Evolutionary conservation across 2,797 vertebrate species (phyloP).

Genomic region (Accipiter fasciatus): DNA sequence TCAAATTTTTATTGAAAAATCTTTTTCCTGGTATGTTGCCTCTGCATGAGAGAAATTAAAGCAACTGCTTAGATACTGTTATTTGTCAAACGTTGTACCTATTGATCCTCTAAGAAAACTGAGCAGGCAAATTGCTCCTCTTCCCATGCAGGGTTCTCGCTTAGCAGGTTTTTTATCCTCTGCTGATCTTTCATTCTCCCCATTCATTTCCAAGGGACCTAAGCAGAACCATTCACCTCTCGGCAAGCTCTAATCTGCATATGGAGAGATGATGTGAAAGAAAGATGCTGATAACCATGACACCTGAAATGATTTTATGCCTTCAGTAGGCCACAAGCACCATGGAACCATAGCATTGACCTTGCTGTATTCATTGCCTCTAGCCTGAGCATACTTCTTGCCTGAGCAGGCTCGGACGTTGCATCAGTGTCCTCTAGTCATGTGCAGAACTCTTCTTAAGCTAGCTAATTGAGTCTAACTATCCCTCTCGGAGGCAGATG

Average conservation of each 20-base stretch:
- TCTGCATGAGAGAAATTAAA: neutral
- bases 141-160: neutral
- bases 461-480: constrained; percentile 5
- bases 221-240: neutral
- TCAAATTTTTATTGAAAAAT: neutral
- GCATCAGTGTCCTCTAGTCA: neutral
- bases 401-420: neutral
- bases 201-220: neutral
- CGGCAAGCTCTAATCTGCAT: neutral
- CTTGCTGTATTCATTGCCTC: neutral
- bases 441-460: neutral
- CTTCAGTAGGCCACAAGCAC: neutral
- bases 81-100: neutral
- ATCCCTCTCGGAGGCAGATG: neutral
- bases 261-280: neutral
- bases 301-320: neutral
- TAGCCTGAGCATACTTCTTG: neutral
- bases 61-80: neutral
- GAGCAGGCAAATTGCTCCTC: neutral
- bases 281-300: neutral
- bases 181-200: neutral
- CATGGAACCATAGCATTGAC: neutral
- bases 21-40: neutral
- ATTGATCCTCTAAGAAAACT: neutral
- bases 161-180: neutral